Evolutionary conservation across 1,140 invertebrate genomes (phyloP), one percentile per base, ranked within the genome.

Genomic region (Zaprionus ornatus): DNA sequence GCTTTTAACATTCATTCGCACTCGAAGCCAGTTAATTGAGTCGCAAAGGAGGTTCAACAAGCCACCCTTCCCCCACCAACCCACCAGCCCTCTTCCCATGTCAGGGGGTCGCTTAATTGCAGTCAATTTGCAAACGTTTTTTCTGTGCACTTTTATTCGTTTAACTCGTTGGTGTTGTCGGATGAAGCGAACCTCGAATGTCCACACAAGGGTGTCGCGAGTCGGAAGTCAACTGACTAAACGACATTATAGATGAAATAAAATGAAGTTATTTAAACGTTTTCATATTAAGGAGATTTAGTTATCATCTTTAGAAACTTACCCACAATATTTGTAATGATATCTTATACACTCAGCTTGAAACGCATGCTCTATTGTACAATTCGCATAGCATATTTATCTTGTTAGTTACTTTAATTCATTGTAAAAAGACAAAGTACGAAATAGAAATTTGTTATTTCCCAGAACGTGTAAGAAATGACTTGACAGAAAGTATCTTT

Each of bases 11-110:
- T 86, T 79, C 61, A 82, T 83, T 74, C 69, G 65, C 73, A 77
- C 70, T 88, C 64, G 71, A 76, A 65, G 67, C 37, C 61, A 72
- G 40, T 79, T 87, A 87, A 88, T 87, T 88, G 77, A 67, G 52
- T 45, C 62, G 29, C 74, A 84, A 45, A 52, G 48, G 19, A 54
- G 64, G 25, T 52, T 23, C 19, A 37, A 70, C 32, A 59, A 45
- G 52, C 12, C n/a, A 17, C n/a, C 17, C n/a, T n/a, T 17, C 6
- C 40, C 40, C n/a, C 1, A 2, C 37, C 40, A n/a, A 17, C 7
- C 13, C 35, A 1, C 35, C 13, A 1, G 9, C 32, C 6, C 6
- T 17, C 7, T 42, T 1, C n/a, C 55, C 65, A 67, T 71, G 32
- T 40, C 52, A 55, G 48, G 21, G 15, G 7, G 17, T 12, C 35